A percentile compares a stretch with the other conserved stretches of the same genome.
Conservation (phyloP, 2,888 invertebrate species). For the Dryocosmus kuriphilus region DNA sequence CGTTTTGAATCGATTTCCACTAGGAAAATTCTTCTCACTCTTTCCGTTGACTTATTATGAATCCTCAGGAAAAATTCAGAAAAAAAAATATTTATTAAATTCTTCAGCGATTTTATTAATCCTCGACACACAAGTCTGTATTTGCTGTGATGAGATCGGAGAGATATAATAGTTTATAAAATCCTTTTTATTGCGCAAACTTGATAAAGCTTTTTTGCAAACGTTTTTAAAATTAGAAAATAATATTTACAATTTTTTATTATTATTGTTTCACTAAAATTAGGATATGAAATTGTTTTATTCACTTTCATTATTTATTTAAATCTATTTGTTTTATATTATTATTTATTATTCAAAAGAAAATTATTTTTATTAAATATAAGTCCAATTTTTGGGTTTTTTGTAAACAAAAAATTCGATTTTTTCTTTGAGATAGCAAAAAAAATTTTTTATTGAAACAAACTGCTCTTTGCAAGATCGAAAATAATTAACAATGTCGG, state of each 20-base stretch:
- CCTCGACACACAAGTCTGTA: not conserved
- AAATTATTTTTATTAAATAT: too few relatives aligned
- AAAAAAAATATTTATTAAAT: not conserved
- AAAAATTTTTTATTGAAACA: too few relatives aligned
- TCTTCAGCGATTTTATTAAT: not conserved
- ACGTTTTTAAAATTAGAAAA: not conserved
- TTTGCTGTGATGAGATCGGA: not conserved
- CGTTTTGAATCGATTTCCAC: not conserved
- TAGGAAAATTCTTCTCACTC: not conserved
- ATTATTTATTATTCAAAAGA: not conserved
- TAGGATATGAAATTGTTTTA: too few relatives aligned
- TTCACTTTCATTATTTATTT: not conserved
- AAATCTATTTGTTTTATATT: not conserved
- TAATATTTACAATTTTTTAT: not conserved
- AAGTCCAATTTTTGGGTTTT: too few relatives aligned
- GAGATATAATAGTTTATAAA: constrained; percentile 26
- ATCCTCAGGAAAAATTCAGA: not conserved
- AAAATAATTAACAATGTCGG: not conserved
- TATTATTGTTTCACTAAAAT: too few relatives aligned
- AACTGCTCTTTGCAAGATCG: not conserved
- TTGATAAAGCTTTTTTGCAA: not conserved
- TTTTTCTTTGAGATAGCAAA: too few relatives aligned
- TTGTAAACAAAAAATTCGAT: too few relatives aligned
- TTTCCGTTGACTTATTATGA: not conserved
- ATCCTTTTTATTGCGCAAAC: not conserved